Evolutionary conservation across 2,797 vertebrate species (phyloP).

Genomic region (Hafferia zeledoni): DNA sequence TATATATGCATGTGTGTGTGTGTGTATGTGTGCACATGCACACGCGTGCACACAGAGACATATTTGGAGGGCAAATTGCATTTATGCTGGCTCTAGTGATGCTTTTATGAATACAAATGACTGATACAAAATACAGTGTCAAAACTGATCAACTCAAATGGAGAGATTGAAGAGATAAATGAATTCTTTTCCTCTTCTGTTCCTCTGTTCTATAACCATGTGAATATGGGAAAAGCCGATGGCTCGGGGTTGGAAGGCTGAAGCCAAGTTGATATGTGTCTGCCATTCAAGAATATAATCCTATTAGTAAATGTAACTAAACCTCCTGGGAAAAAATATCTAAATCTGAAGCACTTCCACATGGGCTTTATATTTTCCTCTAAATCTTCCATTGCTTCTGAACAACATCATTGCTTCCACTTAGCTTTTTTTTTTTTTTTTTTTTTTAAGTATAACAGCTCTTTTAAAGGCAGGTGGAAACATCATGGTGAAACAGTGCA

Average conservation of each 20-base stretch:
- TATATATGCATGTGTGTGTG: background rate
- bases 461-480: background rate
- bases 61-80: background rate
- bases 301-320: conserved; percentile 24
- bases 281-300: conserved; percentile 26
- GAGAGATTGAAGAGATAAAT: conserved; percentile 1
- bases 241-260: background rate
- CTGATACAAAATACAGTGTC: background rate
- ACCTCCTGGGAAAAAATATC: background rate
- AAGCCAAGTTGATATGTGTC: background rate
- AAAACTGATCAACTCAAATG: background rate
- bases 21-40: background rate
- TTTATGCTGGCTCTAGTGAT: background rate
- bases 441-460: background rate
- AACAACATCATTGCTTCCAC: background rate
- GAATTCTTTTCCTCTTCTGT: background rate
- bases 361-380: background rate
- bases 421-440: background rate
- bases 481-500: background rate
- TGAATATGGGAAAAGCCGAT: background rate
- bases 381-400: background rate
- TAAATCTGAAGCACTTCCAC: conserved; percentile 13
- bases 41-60: background rate
- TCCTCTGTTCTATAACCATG: background rate
- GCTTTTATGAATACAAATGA: conserved; percentile 41